Evolutionary conservation across 2,797 vertebrate genomes (phyloP).

Genomic region (Propithecus perrieri): DNA sequence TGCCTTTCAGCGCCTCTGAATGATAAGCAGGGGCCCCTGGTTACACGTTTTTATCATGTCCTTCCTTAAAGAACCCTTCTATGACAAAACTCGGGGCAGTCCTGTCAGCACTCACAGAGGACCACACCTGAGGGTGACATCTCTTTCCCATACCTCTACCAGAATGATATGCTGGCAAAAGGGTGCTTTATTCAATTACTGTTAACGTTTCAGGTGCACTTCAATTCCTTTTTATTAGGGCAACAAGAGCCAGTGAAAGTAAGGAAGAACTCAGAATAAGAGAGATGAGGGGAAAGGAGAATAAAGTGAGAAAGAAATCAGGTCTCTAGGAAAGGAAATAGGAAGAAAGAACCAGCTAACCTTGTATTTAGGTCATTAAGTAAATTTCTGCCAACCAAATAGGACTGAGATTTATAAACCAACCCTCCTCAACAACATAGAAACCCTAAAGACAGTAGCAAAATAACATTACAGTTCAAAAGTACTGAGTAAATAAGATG

Average conservation of each 20-base stretch:
- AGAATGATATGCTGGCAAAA: slow-evolving; percentile 38
- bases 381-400: slow-evolving; percentile 53
- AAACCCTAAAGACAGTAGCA: slow-evolving; percentile 74
- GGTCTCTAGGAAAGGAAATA: background rate
- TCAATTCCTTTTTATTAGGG: slow-evolving; percentile 35
- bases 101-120: slow-evolving; percentile 71
- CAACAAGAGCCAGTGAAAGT: slow-evolving; percentile 27
- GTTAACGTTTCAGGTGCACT: background rate
- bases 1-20: slow-evolving; percentile 82
- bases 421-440: background rate
- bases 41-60: slow-evolving; percentile 84
- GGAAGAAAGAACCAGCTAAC: slow-evolving; percentile 33
- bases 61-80: slow-evolving; percentile 69
- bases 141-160: slow-evolving; percentile 12
- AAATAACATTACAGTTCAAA: slow-evolving; percentile 70
- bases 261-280: slow-evolving; percentile 28
- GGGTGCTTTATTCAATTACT: slow-evolving; percentile 44
- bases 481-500: slow-evolving; percentile 77
- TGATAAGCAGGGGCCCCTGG: slow-evolving; percentile 83
- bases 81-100: slow-evolving; percentile 51
- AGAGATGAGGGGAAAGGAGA: slow-evolving; percentile 66
- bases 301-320: slow-evolving; percentile 45
- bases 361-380: slow-evolving; percentile 51
- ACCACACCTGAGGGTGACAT: slow-evolving; percentile 12
- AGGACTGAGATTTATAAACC: slow-evolving; percentile 60